A percentile compares a stretch with the other conserved stretches of the same genome.
These are phyloP conservation scores for Drosophila nr. medialis DNA, from an alignment of 2,888 invertebrate species.

Conservation along the genomic window DNA sequence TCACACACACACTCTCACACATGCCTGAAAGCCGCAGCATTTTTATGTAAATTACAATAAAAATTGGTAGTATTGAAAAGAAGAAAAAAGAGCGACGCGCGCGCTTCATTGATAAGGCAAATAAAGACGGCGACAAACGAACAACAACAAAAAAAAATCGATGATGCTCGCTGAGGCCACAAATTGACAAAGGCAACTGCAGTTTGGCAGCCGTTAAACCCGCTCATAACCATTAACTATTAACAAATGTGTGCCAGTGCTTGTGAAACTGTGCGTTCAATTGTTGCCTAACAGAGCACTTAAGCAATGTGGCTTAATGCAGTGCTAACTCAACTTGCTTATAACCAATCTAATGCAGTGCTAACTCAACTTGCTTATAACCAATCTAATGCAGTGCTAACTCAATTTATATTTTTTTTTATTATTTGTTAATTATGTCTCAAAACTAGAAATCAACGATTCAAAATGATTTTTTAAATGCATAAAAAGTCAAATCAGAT, in stretches of 20 bases:
- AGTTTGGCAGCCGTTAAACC: constrained; percentile 36
- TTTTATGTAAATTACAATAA: constrained; percentile 73
- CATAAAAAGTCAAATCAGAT: neutral
- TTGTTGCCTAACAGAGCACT: neutral
- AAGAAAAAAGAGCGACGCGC: constrained; percentile 12
- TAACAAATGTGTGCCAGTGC: constrained; percentile 24
- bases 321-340: neutral
- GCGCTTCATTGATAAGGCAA: constrained; percentile 58
- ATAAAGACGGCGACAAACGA: constrained; percentile 3
- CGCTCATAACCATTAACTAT: constrained; percentile 25
- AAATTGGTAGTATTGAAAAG: constrained; percentile 53
- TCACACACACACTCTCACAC: constrained; percentile 6
- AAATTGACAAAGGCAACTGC: constrained; percentile 15
- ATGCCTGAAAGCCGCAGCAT: constrained; percentile 45
- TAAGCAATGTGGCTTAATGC: neutral
- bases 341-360: neutral
- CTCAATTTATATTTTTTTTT: neutral
- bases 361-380: neutral
- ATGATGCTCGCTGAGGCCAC: constrained; percentile 16
- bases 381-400: neutral
- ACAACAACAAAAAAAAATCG: constrained; percentile 10
- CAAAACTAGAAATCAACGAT: neutral
- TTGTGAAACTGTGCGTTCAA: neutral
- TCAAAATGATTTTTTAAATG: neutral
- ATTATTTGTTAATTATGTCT: neutral